phyloP scores from a whole-genome alignment of 2,113 vertebrate genomes.

The Heterochromis multidens region DNA sequence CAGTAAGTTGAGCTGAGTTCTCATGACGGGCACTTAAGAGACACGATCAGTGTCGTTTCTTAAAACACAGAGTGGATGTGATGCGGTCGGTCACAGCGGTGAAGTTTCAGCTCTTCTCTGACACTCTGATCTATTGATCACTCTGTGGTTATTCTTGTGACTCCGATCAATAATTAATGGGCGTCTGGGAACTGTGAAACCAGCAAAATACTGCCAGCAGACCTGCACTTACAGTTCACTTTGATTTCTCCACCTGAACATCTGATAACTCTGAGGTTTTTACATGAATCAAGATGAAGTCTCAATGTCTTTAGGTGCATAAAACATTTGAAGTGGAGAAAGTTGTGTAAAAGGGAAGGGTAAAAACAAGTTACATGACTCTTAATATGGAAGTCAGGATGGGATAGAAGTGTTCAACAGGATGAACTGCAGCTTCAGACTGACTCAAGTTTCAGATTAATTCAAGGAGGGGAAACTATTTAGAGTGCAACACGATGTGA shows the following conservation, averaged over 20 bases:
- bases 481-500: background rate
- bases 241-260: background rate
- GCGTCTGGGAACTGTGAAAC: background rate
- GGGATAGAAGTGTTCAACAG: background rate
- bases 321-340: background rate
- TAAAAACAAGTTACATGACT: background rate
- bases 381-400: background rate
- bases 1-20: background rate
- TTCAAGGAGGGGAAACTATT: background rate
- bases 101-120: background rate
- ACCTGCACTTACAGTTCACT: background rate
- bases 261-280: background rate
- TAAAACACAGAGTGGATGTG: background rate
- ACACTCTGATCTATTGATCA: constrained; percentile 19
- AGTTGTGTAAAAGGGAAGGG: background rate
- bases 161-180: constrained; percentile 29
- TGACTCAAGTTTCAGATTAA: background rate
- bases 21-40: background rate
- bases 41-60: accelerated
- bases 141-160: constrained; percentile 24
- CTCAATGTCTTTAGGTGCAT: background rate
- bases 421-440: background rate
- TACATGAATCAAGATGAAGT: background rate
- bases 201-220: background rate
- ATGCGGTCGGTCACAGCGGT: background rate